Base-by-base conservation (phyloP, 1,140 invertebrate genomes). In the Drosophila pandora region DNA sequence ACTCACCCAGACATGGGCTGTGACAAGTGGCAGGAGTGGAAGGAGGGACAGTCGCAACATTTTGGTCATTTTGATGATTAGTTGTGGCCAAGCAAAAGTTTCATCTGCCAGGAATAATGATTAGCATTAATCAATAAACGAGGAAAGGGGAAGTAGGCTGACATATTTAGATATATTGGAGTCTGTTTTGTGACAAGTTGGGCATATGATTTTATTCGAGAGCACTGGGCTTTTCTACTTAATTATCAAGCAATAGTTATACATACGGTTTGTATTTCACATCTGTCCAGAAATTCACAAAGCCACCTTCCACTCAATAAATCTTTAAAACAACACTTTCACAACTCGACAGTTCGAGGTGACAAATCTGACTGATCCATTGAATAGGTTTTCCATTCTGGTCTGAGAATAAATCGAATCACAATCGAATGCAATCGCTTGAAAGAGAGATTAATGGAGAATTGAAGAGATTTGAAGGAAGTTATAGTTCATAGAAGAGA, bases 41-140 rank as follows among this genome's bases (percentile, higher is more conserved):
- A 41, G n/a, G 39, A n/a, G 39, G 61, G 32, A 48, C 71, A 48
- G 53, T 52, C 60, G 74, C 71, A 58, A 58, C 60, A 65, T 58
- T 65, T 75, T 65, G 53, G 60, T 41, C 71, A 75, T 73, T 73
- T 73, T n/a, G 50, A 39, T 75, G 71, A 75, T 75, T 75, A 75
- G 70, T 58, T 75, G 52, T 50, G 32, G 52, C 53, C 50, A 62
- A 56, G 59, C 58, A 41, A 57, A 48, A 37, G 45, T 32, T 17
- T 45, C 34, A 43, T 52, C 37, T 47, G 53, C 7, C 30, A 22
- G 32, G 39, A 39, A 74, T 64, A 57, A 74, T 74, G 39, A 37
- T 17, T 52, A 13, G 17, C 23, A 74, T 74, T 65, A 74, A 74
- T 74, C 60, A 74, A 75, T 74, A 55, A 47, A 52, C 71, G 41